Evolutionary conservation across 2,888 invertebrate genomes (phyloP), one percentile per base, ranked within the genome.

Genomic region (Halictus ligatus): DNA sequence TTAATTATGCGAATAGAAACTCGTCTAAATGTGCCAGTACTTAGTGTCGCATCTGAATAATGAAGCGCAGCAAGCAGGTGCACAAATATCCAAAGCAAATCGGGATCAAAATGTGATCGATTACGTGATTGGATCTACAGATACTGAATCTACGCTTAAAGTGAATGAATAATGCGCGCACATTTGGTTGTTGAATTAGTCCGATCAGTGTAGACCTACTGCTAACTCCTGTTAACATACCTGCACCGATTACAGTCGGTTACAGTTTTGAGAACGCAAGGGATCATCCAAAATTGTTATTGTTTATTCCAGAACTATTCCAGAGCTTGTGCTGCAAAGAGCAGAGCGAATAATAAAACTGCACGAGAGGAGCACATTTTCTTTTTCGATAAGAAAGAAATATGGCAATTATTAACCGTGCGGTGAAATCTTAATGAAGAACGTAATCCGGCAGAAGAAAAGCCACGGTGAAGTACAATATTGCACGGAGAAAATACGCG

Each of bases 131-230:
- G 5, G 1, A 60, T 25, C 25, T 25, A 25, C 25, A 60, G 60
- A 13, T 60, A 12, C 13, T 13, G 60, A 60, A 60, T 60, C 60
- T 25, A 25, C n/a, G 60, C 60, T 25, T 25, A 60, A 60, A 60
- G 60, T 60, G 60, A 60, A 60, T 60, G 60, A 60, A 60, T n/a
- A 60, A 60, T 60, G 60, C 60, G 60, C 12, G 60, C 12, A 25
- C 13, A 60, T 60, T 60, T 25, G 60, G 5, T 25, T 60, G 60
- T 60, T 60, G 25, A 25, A 60, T 60, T 60, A 60, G 60, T 60
- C 25, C 4, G 60, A 13, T 13, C 60, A 25, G 60, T 25, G 25
- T 60, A 60, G 25, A 25, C 12, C n/a, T 25, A 13, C 12, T 60
- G 60, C 25, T 7, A 54, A 54, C 54, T 54, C 54, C 6, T 25